These are phyloP conservation scores for Shinisaurus crocodilurus DNA, from an alignment of 2,113 vertebrate species.

Conservation along the genomic window DNA sequence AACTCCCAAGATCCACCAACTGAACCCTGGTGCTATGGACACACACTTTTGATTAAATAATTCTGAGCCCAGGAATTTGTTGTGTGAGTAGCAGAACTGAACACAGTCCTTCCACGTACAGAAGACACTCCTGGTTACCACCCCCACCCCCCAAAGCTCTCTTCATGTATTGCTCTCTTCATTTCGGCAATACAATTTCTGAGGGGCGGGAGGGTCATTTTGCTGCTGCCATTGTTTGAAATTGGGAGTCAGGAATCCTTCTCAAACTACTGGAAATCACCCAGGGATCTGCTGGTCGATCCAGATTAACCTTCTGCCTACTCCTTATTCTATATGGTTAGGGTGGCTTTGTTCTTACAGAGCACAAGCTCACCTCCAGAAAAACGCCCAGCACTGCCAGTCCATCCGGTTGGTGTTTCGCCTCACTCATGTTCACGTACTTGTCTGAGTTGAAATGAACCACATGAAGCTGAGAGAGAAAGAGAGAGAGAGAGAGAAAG, in stretches of 20 bases:
- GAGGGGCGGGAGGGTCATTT: background rate
- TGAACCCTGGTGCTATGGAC: too few species aligned
- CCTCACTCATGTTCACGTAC: constrained; percentile 79
- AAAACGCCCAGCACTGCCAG: constrained; percentile 89
- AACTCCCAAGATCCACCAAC: too few species aligned
- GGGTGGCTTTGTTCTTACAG: background rate
- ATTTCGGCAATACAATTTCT: too few species aligned
- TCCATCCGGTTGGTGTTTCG: constrained; percentile 78
- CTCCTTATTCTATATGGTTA: too few species aligned
- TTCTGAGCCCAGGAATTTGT: too few species aligned
- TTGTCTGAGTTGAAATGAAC: constrained; percentile 89
- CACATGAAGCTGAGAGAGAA: constrained; percentile 82
- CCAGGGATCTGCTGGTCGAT: background rate
- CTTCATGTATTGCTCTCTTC: too few species aligned
- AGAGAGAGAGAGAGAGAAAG: background rate
- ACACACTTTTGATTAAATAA: too few species aligned
- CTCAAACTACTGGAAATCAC: too few species aligned
- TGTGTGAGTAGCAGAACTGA: too few species aligned
- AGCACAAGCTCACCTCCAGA: constrained; percentile 78
- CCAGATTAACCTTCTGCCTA: background rate
- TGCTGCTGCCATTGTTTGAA: background rate
- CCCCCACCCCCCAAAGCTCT: too few species aligned
- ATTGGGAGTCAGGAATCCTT: background rate
- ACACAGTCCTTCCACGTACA: too few species aligned
- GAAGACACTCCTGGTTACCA: too few species aligned